phyloP scores from a whole-genome alignment of 2,113 vertebrate genomes.

The Leuciscus idus region DNA sequence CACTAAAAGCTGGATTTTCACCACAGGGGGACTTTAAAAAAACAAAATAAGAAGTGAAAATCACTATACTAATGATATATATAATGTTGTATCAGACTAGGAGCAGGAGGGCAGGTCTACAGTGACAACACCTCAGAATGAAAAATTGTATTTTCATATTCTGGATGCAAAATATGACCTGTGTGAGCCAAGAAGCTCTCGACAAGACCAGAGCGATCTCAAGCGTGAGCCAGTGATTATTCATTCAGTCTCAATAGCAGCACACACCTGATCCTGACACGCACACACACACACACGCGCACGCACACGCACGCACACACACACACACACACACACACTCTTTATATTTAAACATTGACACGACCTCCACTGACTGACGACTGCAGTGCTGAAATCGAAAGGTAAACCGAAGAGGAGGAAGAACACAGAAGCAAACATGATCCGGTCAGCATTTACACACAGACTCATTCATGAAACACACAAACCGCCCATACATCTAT shows the following conservation, averaged over 20 bases:
- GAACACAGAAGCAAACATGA: neutral
- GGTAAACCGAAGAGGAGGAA: too few relatives aligned
- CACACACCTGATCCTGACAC: constrained; percentile 45
- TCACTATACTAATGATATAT: too few relatives aligned
- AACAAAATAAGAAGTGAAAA: too few relatives aligned
- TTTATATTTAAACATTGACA: neutral
- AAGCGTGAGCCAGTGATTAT: constrained; percentile 30
- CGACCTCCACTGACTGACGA: neutral
- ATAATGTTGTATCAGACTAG: too few relatives aligned
- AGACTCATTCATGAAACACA: neutral
- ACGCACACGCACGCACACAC: too few relatives aligned
- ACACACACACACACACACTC: too few relatives aligned
- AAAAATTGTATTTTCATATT: neutral
- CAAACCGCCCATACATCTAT: neutral
- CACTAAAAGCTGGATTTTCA: too few relatives aligned
- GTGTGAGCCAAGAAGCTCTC: neutral
- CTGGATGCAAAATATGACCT: neutral
- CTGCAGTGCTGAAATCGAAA: neutral
- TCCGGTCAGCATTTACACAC: neutral
- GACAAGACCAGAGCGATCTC: neutral
- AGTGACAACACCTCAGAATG: neutral
- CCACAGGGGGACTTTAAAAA: too few relatives aligned
- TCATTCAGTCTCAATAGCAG: constrained; percentile 37
- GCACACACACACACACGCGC: too few relatives aligned
- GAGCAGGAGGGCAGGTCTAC: neutral